These are phyloP conservation scores for Eilema griseolum DNA, from an alignment of 2,888 invertebrate species.

Conservation along the genomic window DNA sequence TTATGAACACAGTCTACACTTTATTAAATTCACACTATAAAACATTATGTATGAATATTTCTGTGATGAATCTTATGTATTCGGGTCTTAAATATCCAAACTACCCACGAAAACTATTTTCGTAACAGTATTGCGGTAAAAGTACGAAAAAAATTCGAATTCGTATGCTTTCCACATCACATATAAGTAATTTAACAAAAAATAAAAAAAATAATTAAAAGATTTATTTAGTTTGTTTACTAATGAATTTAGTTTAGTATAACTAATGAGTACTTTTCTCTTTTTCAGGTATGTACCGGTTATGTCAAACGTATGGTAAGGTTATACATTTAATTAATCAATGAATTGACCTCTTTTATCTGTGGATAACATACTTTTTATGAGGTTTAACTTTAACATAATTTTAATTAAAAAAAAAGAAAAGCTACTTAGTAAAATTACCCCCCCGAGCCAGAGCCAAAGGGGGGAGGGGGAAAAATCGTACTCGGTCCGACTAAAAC, in stretches of 20 bases:
- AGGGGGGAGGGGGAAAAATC: too few species aligned
- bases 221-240: too few species aligned
- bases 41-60: background rate
- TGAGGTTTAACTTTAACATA: too few species aligned
- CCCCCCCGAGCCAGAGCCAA: too few species aligned
- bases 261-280: background rate
- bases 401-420: too few species aligned
- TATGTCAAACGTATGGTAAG: background rate
- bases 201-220: too few species aligned
- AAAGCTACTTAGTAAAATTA: too few species aligned
- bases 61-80: too few species aligned
- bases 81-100: background rate
- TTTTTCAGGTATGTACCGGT: slow-evolving; percentile 10
- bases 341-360: too few species aligned
- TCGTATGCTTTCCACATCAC: background rate
- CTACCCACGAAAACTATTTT: background rate
- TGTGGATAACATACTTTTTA: background rate
- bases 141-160: background rate
- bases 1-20: background rate
- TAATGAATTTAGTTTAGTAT: background rate
- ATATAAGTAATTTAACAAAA: background rate
- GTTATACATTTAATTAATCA: background rate
- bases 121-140: too few species aligned
- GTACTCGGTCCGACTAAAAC: too few species aligned
- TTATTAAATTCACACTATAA: too few species aligned